A percentile compares a stretch with the other conserved stretches of the same genome.
These are phyloP conservation scores for Andrena minutula DNA, from an alignment of 2,888 invertebrate genomes.

Conservation along the genomic window DNA sequence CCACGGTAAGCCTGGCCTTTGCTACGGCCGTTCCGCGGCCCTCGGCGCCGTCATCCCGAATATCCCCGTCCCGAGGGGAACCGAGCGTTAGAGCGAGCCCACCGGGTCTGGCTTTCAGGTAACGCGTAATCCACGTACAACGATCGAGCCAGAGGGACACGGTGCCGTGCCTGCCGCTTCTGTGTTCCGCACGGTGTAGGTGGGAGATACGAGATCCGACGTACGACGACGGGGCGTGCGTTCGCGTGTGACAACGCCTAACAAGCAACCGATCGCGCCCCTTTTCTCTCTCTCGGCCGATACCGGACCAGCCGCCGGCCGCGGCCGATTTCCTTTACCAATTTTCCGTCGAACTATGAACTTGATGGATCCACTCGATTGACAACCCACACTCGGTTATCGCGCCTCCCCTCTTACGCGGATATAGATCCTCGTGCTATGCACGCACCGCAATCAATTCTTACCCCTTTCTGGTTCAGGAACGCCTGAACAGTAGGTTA, in stretches of 20 bases:
- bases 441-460: slow-evolving; percentile 52
- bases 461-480: slow-evolving; percentile 54
- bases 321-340: slow-evolving; percentile 11
- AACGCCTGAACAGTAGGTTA: slow-evolving; percentile 68
- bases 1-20: slow-evolving; percentile 52
- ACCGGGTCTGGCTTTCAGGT: slow-evolving; percentile 36
- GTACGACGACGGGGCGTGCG: slow-evolving; percentile 71
- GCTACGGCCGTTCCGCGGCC: slow-evolving; percentile 42
- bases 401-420: slow-evolving; percentile 34
- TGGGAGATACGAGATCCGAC: slow-evolving; percentile 63
- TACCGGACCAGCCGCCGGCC: slow-evolving; percentile 32
- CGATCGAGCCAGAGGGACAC: slow-evolving; percentile 36
- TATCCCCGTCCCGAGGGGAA: slow-evolving; percentile 4
- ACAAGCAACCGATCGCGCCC: slow-evolving; percentile 69
- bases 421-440: slow-evolving; percentile 63
- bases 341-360: slow-evolving; percentile 33
- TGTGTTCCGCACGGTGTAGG: slow-evolving; percentile 61
- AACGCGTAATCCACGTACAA: slow-evolving; percentile 54
- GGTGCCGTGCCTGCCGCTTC: slow-evolving; percentile 40
- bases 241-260: slow-evolving; percentile 79
- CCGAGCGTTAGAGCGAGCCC: slow-evolving; percentile 22
- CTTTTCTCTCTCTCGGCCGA: slow-evolving; percentile 55
- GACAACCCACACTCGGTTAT: slow-evolving; percentile 39
- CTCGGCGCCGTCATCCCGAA: slow-evolving; percentile 37
- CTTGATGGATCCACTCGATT: slow-evolving; percentile 57